These are phyloP conservation scores for Chroicocephalus ridibundus DNA, from an alignment of 2,113 vertebrate genomes.

Conservation along the genomic window DNA sequence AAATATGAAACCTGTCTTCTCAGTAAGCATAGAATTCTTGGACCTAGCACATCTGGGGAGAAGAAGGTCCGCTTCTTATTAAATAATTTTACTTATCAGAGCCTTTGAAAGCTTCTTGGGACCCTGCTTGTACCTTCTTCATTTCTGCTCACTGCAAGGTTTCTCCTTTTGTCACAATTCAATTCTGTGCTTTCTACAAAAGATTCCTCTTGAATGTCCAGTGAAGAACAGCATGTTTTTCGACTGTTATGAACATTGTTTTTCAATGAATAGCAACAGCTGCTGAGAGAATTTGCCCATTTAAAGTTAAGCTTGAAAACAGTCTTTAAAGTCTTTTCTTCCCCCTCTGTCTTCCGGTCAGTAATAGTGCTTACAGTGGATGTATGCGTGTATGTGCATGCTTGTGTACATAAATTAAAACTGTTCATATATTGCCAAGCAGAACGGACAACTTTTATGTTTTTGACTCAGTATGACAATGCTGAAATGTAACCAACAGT, in stretches of 20 bases:
- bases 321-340: neutral
- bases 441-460: neutral
- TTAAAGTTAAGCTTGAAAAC: neutral
- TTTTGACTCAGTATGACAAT: neutral
- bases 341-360: neutral
- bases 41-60: neutral
- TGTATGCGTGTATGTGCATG: neutral
- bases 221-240: neutral
- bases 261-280: neutral
- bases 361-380: neutral
- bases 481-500: neutral
- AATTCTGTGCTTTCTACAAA: neutral
- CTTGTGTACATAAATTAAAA: neutral
- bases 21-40: neutral
- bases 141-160: neutral
- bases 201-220: neutral
- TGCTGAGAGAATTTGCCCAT: neutral
- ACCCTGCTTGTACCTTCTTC: neutral
- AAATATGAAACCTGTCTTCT: neutral
- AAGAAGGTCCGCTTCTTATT: neutral
- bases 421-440: neutral
- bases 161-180: neutral
- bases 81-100: neutral
- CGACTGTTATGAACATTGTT: neutral
- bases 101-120: neutral